Percentiles rank a stretch among this genome's conserved stretches.
Evolutionary conservation across 2,113 vertebrate species (phyloP).

Genomic region (Chinchilla lanigera): DNA sequence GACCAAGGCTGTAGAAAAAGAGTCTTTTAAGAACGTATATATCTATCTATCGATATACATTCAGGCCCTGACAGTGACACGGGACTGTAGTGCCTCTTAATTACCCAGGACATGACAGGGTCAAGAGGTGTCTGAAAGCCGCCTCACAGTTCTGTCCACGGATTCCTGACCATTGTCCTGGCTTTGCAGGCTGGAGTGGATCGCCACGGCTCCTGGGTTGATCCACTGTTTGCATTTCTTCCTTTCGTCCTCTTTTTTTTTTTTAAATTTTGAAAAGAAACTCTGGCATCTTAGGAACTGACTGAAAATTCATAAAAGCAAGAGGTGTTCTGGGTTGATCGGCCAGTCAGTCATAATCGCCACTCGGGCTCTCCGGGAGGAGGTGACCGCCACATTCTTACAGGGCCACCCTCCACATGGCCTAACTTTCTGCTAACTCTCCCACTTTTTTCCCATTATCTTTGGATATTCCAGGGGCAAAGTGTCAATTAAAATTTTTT

Average conservation of each 20-base stretch:
- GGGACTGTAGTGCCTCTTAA: slow-evolving; percentile 85
- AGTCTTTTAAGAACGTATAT: slow-evolving; percentile 80
- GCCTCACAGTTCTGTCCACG: slow-evolving; percentile 63
- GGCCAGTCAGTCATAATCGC: slow-evolving; percentile 80
- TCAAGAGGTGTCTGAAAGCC: slow-evolving; percentile 80
- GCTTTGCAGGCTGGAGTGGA: slow-evolving; percentile 65
- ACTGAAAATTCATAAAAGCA: slow-evolving; percentile 70
- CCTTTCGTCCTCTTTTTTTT: slow-evolving; percentile 66
- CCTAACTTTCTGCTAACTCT: background rate
- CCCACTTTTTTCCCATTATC: background rate
- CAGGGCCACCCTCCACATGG: background rate
- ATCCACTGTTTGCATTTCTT: slow-evolving; percentile 72
- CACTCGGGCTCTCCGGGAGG: slow-evolving; percentile 68
- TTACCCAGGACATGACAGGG: slow-evolving; percentile 87
- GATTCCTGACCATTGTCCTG: slow-evolving; percentile 82
- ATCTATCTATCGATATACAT: slow-evolving; percentile 74
- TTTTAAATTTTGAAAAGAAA: slow-evolving; percentile 79
- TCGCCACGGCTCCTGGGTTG: slow-evolving; percentile 62
- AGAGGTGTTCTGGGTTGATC: slow-evolving; percentile 63
- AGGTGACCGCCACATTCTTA: fast-evolving
- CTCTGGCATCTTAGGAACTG: slow-evolving; percentile 62
- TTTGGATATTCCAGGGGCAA: background rate
- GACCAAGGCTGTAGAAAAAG: slow-evolving; percentile 81
- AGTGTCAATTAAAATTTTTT: background rate
- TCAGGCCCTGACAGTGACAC: slow-evolving; percentile 76